These are phyloP conservation scores for Drosophila leontia DNA, from an alignment of 1,140 invertebrate genomes.

Conservation along the genomic window DNA sequence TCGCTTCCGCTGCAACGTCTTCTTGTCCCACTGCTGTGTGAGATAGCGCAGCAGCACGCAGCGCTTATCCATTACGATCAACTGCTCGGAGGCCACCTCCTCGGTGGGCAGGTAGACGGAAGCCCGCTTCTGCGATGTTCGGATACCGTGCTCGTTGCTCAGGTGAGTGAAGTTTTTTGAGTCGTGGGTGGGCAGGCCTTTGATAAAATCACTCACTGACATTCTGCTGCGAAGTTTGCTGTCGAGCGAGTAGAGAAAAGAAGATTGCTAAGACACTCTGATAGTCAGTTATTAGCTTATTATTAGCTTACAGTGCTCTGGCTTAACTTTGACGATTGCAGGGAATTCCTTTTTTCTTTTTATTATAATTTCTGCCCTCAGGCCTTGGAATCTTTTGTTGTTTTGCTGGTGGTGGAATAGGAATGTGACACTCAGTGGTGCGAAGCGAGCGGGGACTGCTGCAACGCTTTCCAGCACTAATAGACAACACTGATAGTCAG, in stretches of 20 bases:
- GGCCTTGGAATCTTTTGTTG: conserved; percentile 31
- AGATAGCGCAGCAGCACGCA: conserved; percentile 96
- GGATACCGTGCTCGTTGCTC: conserved; percentile 93
- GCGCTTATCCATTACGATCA: conserved; percentile 97
- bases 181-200: conserved; percentile 95
- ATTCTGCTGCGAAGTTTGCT: conserved; percentile 85
- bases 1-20: conserved; percentile 87
- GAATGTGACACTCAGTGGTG: conserved; percentile 30
- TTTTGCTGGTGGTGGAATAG: conserved; percentile 35
- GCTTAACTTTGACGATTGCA: background rate
- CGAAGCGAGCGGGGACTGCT: background rate
- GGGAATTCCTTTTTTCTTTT: background rate
- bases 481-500: background rate
- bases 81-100: conserved; percentile 95
- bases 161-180: conserved; percentile 96
- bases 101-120: conserved; percentile 96
- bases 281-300: too few relatives aligned
- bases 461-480: conserved; percentile 9
- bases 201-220: conserved; percentile 90
- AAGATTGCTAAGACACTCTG: background rate
- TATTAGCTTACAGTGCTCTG: background rate
- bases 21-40: conserved; percentile 97
- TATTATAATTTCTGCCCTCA: conserved; percentile 5
- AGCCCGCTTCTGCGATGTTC: conserved; percentile 93
- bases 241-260: background rate